phyloP scores from a whole-genome alignment of 1,140 invertebrate genomes.

The Caerostris extrusa region DNA sequence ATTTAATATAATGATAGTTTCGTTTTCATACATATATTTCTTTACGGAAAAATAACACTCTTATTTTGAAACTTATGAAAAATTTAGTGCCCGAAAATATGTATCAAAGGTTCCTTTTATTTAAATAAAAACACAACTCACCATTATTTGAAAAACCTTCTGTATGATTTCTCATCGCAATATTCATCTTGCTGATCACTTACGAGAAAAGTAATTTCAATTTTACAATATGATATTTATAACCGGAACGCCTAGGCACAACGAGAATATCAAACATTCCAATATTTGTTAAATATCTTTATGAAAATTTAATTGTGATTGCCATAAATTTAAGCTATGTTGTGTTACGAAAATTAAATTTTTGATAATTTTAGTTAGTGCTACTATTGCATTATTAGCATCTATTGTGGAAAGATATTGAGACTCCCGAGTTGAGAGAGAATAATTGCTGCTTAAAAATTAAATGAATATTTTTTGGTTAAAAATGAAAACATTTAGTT shows the following conservation, averaged over 20 bases:
- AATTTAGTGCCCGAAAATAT: too few species aligned
- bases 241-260: not conserved
- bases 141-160: constrained; percentile 61
- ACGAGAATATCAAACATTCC: constrained; percentile 27
- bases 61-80: too few species aligned
- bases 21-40: too few species aligned
- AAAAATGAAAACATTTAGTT: not conserved
- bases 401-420: constrained; percentile 37
- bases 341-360: constrained; percentile 3
- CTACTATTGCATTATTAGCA: constrained; percentile 50
- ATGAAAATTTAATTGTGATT: not conserved
- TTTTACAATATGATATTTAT: constrained; percentile 38
- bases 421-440: constrained; percentile 33
- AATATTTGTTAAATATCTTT: not conserved
- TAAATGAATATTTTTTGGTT: not conserved
- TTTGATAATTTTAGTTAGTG: not conserved
- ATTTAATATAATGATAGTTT: too few species aligned
- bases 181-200: constrained; percentile 57
- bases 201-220: constrained; percentile 13
- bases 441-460: not conserved
- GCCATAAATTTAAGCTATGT: not conserved
- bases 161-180: constrained; percentile 71
- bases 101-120: too few species aligned
- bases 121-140: not conserved
- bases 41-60: too few species aligned